Base-by-base conservation (phyloP, 2,113 vertebrate genomes). In the Peromyscus leucopus region DNA sequence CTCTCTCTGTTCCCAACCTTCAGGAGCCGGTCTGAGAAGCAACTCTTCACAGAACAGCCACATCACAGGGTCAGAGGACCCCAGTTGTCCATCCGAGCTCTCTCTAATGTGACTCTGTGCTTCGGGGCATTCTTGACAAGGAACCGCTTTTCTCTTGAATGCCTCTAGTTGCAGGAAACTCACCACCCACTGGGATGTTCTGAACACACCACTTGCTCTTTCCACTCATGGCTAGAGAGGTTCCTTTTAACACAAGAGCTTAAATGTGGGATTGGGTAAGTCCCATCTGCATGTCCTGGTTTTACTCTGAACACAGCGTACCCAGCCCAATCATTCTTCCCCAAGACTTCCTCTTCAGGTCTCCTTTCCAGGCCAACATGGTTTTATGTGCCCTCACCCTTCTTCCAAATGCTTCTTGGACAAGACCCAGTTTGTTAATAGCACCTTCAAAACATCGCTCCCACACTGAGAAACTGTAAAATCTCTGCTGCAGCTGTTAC, bases 351-450 rank as follows among this genome's bases (percentile, higher is more conserved):
- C 42, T 75, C 90, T 11, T 10, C 1, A 24, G 28, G 31, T 48
- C 61, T 84, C 61, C 90, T 80, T 78, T 65, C 72, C 80, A 80
- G 1, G 0, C 21, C 36, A 19, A 76, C 22, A 9, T 80, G 85
- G 91, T n/a, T 76, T 63, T 51, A 51, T 91, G 91, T 5, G 33
- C 42, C 78, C 84, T 83, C 31, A 5, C 31, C 57, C 16, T 46
- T 65, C 94, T 90, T 78, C 91, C 89, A 61, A 26, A 15, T 15
- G 59, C 65, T 89, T 89, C 92, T 82, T 72, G 91, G 89, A 89
- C 65, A 94, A 93, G 59, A 92, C 69, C 89, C 42, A 51, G 63
- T 71, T 80, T 90, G 92, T 88, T 74, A 97, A 84, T 65, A 88
- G 48, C 28, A 84, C 57, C 88, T 79, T 96, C 63, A 55, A 80